Base-by-base conservation (phyloP, 2,113 vertebrate species). In the Poeciliopsis prolifica region DNA sequence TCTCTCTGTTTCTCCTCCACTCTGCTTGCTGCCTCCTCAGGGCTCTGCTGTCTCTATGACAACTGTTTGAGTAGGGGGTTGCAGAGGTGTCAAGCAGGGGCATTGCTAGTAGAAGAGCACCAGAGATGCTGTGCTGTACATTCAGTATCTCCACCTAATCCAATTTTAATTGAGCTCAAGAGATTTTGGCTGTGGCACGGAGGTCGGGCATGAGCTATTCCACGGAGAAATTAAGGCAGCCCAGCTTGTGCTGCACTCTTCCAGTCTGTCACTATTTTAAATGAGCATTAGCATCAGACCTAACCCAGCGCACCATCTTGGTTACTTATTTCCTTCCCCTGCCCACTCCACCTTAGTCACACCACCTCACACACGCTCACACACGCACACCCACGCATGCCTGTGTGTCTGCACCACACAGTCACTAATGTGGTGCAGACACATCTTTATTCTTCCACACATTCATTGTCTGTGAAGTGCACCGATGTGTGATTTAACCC, bases 91-190 rank as follows among this genome's bases (percentile, higher is more conserved):
- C 97, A 97, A 95, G 95, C 93, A 64, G 92, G 95, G 96, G 95
- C 95, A 96, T 97, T 95, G 96, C 93, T 80, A 94, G 94, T 95
- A 96, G 95, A 94, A 94, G 96, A 96, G 96, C 95, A 95, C 94
- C 95, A 94, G 94, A 95, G 95, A 96, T 95, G 94, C 89, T 92
- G 93, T 93, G 93, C 94, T 93, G 93, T 94, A 95, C 95, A 95
- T 95, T 94, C 95, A 95, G 94, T 94, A 95, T 97, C 96, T 97
- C 95, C 95, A 95, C 96, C 95, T 99, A 99, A 98, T 99, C 97
- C 98, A 96, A 95, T 98, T 99, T 98, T 99, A 99, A 99, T 99
- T 99, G 97, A 97, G 96, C 98, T 98, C 98, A 94, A 96, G 98
- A 98, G 97, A 97, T 96, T 97, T 95, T 95, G 95, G 87, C 95